Base-by-base conservation (phyloP, 2,113 vertebrate genomes). In the Phylloscopus trochiloides region DNA sequence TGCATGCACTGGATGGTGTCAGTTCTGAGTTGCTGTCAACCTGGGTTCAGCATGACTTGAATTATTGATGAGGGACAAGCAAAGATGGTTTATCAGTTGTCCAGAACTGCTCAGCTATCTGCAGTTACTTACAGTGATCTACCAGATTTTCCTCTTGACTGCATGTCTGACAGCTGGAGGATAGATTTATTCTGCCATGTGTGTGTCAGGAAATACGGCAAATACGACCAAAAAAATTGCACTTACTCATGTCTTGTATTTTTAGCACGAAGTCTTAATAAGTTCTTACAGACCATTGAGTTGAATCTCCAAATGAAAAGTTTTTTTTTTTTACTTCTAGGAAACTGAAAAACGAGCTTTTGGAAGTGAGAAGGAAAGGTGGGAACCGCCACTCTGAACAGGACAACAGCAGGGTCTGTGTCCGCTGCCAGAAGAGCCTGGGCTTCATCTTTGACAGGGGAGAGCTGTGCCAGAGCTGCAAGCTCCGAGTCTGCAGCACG, bases 281-380 rank as follows among this genome's bases (percentile, higher is more conserved):
- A n/a, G 2, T 43, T 67, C 36, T 59, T 54, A 22, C 18, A 80
- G 8, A 26, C 52, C 42, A 20, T 5, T 9, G 36, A 70, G 7
- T 31, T 21, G 13, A 26, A 26, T 15, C 17, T 74, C 38, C 25
- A 47, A 68, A 72, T 81, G 25, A 36, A 88, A 76, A 13, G 0
- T 1, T 20, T 59, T 43, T 2, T 77, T 86, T 55, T 68, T 68
- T 93, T 47, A 21, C 58, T 92, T 34, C 10, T 85, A 99, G 99
- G 97, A 99, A 98, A 94, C 54, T 99, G 93, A 99, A 99, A 97
- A 99, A 99, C 40, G 99, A 99, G 91, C 98, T 99, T 61, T 90
- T 99, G 94, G 99, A 99, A 95, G 98, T 98, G 92, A 99, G 98
- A 93, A 98, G 98, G n/a, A 98, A 97, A 95, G 98, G 99, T 4